Conservation (phyloP, 2,797 vertebrate species). For the Moxostoma hubbsi region DNA sequence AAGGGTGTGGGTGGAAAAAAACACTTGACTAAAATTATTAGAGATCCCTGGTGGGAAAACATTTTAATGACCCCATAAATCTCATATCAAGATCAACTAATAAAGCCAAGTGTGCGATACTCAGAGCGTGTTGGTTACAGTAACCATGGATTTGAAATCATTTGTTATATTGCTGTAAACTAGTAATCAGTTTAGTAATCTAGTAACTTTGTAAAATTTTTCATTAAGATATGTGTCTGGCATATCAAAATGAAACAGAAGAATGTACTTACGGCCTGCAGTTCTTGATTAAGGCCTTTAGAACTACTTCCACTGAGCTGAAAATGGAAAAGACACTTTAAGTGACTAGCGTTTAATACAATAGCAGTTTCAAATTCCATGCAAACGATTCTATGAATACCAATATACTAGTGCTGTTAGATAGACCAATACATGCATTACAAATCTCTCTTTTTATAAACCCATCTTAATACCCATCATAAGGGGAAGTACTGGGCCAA, state of each 20-base stretch:
- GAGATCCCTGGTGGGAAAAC: too few species aligned
- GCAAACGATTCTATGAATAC: constrained; percentile 57
- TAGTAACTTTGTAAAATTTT: too few species aligned
- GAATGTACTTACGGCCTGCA: constrained; percentile 92
- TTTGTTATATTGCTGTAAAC: too few species aligned
- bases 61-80: too few species aligned
- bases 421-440: constrained; percentile 62
- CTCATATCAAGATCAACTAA: too few species aligned
- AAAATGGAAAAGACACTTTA: constrained; percentile 48
- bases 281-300: constrained; percentile 95
- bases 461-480: neutral
- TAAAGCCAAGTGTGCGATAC: too few species aligned
- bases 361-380: neutral
- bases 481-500: constrained; percentile 1
- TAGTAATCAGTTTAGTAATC: too few species aligned
- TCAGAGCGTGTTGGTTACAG: too few species aligned
- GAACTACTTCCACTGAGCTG: constrained; percentile 93
- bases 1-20: too few species aligned
- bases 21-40: too few species aligned
- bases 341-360: constrained; percentile 40
- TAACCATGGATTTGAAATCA: too few species aligned
- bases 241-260: neutral
- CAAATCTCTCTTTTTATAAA: constrained; percentile 63
- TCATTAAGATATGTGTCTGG: too few species aligned
- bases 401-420: constrained; percentile 70